Evolutionary conservation across 1,140 invertebrate species (phyloP), one percentile per base, ranked within the genome.

Genomic region (Latrodectus geometricus): DNA sequence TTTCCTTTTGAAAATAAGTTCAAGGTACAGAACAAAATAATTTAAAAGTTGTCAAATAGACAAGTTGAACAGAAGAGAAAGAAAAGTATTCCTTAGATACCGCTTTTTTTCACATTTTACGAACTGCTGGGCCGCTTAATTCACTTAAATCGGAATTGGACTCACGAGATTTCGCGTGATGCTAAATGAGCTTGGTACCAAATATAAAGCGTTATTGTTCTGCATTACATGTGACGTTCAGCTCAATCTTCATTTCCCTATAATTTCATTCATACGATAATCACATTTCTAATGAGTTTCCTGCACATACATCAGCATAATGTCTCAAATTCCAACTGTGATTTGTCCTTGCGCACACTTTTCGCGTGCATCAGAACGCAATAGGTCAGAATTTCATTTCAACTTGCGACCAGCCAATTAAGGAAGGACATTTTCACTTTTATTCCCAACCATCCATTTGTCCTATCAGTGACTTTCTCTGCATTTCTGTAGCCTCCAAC

Each of bases 391-490:
- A 61, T 61, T 61, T 17, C 54, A 61, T 61, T 61, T 61, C 2
- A 35, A 35, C 35, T 35, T 35, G 35, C 35, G 35, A 35, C 35
- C 35, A 35, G 35, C 35, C 35, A 35, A 35, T 35, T 35, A 17
- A 61, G 54, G 54, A 61, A 61, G 54, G 11, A 14, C 54, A 14
- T 61, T 61, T 61, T 61, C 54, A 61, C 17, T 17, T 61, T 61
- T 61, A 14, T 61, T 61, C 54, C 54, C 11, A 61, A 61, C 11
- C 35, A 35, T 35, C 54, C 54, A 70, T 4, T 70, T 21, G 20
- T 48, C 35, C 17, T 17, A 68, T 68, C 56, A 79, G 49, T 79
- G n/a, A 52, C 77, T 79, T 79, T 79, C 77, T 66, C 77, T 79
- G 35, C 52, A 77, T 9, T 50, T 50, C 66, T 79, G 54, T 20